Conservation (phyloP, 2,113 vertebrate species). For the Gallinago jamesoni region DNA sequence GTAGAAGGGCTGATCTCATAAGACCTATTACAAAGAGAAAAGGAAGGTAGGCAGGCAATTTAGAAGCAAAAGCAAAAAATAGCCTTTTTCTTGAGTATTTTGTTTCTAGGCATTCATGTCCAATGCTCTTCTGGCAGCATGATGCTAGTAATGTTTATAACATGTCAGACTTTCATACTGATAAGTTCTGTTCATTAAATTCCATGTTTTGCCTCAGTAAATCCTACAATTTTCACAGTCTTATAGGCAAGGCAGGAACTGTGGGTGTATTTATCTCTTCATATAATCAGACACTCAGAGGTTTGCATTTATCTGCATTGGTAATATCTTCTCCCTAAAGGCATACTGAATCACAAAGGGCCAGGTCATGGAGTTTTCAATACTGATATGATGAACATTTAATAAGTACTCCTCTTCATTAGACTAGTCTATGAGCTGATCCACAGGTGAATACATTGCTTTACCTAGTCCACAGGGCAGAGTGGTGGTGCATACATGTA, state of each 20-base stretch:
- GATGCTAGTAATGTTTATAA: neutral
- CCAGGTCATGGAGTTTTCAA: neutral
- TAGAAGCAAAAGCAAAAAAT: neutral
- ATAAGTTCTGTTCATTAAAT: neutral
- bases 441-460: neutral
- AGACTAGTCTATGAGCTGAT: neutral
- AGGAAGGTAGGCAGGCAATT: constrained; percentile 8
- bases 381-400: neutral
- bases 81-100: neutral
- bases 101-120: neutral
- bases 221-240: neutral
- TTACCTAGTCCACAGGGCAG: neutral
- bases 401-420: neutral
- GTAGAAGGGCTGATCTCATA: constrained; percentile 38
- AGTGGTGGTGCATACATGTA: accelerated
- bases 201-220: neutral
- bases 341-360: neutral
- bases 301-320: neutral
- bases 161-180: neutral
- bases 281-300: neutral
- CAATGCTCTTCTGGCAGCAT: neutral
- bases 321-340: neutral
- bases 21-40: constrained; percentile 11
- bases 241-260: neutral
- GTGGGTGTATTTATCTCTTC: neutral